phyloP scores from a whole-genome alignment of 2,888 invertebrate species.

The Catotricha subobsoleta region DNA sequence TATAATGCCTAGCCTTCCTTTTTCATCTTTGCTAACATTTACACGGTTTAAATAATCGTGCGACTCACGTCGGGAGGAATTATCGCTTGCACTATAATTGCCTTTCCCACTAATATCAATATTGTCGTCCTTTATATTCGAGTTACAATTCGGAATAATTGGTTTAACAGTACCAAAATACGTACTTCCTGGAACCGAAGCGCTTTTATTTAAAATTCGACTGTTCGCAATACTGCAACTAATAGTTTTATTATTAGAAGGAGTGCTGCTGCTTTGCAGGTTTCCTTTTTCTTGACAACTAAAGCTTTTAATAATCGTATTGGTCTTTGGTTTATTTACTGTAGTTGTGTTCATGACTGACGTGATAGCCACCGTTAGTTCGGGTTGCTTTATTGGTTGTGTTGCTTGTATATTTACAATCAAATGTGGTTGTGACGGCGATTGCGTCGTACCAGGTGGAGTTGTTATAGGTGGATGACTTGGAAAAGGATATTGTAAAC shows the following conservation, averaged over 20 bases:
- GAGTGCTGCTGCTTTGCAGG: neutral
- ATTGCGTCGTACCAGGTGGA: slow-evolving; percentile 19
- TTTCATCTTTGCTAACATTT: neutral
- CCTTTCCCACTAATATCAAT: neutral
- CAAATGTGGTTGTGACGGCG: slow-evolving; percentile 25
- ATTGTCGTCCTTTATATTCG: slow-evolving; percentile 1
- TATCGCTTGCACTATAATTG: no score
- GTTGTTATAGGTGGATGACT: slow-evolving; percentile 46
- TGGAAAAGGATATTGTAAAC: slow-evolving; percentile 58
- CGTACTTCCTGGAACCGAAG: slow-evolving; percentile 28
- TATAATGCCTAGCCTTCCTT: no score
- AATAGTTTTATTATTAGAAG: neutral
- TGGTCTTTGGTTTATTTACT: slow-evolving; percentile 18
- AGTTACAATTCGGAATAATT: slow-evolving; percentile 3
- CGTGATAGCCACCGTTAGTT: neutral
- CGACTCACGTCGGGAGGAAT: no score
- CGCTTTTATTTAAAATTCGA: slow-evolving; percentile 22
- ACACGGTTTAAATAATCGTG: no score
- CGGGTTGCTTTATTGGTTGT: slow-evolving; percentile 5
- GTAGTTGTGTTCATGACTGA: slow-evolving; percentile 10
- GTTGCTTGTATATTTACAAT: slow-evolving; percentile 7
- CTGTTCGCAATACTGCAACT: slow-evolving; percentile 5
- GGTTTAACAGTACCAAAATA: slow-evolving; percentile 22
- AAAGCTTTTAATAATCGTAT: slow-evolving; percentile 23
- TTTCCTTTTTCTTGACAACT: slow-evolving; percentile 20